Conservation (phyloP, 2,888 invertebrate species). For the Erannis defoliaria region DNA sequence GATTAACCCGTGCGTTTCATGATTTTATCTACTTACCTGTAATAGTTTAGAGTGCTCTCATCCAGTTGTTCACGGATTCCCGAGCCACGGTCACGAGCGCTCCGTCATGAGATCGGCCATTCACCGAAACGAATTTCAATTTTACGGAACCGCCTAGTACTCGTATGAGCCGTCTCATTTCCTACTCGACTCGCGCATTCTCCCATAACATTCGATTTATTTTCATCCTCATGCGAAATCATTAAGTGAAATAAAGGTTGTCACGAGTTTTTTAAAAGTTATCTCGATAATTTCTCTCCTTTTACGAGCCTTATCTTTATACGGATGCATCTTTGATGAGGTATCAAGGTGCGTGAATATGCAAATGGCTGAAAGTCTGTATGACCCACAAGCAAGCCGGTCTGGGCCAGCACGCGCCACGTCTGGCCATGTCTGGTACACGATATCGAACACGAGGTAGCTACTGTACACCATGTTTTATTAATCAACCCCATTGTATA, state of each 20-base stretch:
- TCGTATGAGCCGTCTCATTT: conserved; percentile 51
- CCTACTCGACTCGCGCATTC: conserved; percentile 36
- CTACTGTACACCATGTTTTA: conserved; percentile 67
- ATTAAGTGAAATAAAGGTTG: conserved; percentile 25
- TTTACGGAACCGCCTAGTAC: conserved; percentile 64
- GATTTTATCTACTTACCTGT: conserved; percentile 41
- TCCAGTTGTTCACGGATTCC: conserved; percentile 44
- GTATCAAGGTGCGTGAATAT: conserved; percentile 58
- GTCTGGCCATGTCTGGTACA: conserved; percentile 37
- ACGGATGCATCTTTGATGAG: conserved; percentile 49
- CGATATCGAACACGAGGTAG: conserved; percentile 59
- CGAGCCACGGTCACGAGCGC: conserved; percentile 67
- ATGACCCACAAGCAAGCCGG: conserved; percentile 68
- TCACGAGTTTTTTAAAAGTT: conserved; percentile 31
- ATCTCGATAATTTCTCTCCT: conserved; percentile 50
- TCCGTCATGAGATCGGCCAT: conserved; percentile 60
- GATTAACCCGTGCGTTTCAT: conserved; percentile 26
- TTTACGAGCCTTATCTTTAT: conserved; percentile 49
- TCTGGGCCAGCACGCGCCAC: conserved; percentile 47
- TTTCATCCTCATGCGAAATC: conserved; percentile 22
- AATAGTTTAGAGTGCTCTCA: conserved; percentile 44
- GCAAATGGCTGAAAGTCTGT: conserved; percentile 74
- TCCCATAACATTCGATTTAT: conserved; percentile 47
- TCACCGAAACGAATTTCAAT: conserved; percentile 69
- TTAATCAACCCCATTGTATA: conserved; percentile 73